Conservation (phyloP, 2,113 vertebrate genomes). For the Perca schrenkii region DNA sequence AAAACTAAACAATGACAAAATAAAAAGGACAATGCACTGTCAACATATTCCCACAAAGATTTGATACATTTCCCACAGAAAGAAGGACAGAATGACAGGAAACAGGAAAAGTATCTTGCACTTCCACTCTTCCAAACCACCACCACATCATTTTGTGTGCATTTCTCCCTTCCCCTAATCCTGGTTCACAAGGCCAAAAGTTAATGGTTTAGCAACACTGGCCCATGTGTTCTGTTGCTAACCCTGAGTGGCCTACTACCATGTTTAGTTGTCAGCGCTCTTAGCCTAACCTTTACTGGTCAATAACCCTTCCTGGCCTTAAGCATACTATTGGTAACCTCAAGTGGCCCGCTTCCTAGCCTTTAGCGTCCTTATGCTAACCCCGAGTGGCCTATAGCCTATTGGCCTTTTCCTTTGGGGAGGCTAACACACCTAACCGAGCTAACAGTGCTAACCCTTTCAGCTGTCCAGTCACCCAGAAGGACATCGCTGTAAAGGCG, state of each 20-base stretch:
- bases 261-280: conserved; percentile 45
- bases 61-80: neutral
- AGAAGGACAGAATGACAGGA: neutral
- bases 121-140: neutral
- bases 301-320: conserved; percentile 60
- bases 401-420: conserved; percentile 45
- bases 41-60: too few relatives aligned
- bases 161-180: conserved; percentile 49
- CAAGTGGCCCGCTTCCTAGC: conserved; percentile 53
- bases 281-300: conserved; percentile 49
- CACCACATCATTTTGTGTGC: conserved; percentile 30
- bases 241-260: conserved; percentile 53
- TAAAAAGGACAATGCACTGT: neutral
- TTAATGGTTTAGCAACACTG: conserved; percentile 59
- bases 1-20: neutral
- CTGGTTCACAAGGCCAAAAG: conserved; percentile 62
- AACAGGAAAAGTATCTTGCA: neutral
- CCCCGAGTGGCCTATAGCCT: conserved; percentile 67
- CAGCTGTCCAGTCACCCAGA: conserved; percentile 81
- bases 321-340: conserved; percentile 69
- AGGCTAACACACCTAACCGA: conserved; percentile 67
- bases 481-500: conserved; percentile 76
- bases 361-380: conserved; percentile 63
- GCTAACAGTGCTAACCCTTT: conserved; percentile 79
- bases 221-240: conserved; percentile 44